Conservation (phyloP, 2,113 vertebrate species). For the Pontoporia blainvillei region DNA sequence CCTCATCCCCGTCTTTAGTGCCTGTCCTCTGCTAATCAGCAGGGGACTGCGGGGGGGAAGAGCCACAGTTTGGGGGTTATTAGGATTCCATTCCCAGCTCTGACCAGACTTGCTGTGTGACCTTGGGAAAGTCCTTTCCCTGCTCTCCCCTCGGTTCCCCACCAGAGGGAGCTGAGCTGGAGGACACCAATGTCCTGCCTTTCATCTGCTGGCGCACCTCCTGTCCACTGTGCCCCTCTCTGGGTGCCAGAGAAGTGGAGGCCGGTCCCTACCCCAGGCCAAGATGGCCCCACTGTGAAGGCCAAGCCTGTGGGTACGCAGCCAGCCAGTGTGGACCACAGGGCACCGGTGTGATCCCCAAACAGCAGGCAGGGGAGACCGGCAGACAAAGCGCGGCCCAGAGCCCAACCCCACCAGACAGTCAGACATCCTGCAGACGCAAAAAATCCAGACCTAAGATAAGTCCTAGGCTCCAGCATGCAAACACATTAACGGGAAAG, state of each 20-base stretch:
- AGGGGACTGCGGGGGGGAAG: constrained; percentile 9
- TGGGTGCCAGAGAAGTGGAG: neutral
- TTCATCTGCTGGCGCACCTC: neutral
- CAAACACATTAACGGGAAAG: neutral
- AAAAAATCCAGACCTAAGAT: constrained; percentile 49
- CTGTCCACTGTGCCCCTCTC: constrained; percentile 3
- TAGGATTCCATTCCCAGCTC: neutral
- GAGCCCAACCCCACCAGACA: neutral
- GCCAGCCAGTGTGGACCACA: neutral
- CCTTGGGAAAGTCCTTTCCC: neutral
- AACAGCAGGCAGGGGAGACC: neutral
- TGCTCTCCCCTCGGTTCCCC: neutral
- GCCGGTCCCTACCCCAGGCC: neutral
- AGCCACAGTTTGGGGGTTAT: neutral
- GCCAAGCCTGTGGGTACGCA: neutral
- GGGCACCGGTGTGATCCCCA: neutral
- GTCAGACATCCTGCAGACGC: constrained; percentile 44
- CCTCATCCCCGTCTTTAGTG: neutral
- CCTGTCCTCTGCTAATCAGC: constrained; percentile 39
- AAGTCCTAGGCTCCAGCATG: constrained; percentile 24
- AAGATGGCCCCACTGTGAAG: neutral
- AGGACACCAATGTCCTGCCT: neutral
- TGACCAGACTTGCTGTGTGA: constrained; percentile 8
- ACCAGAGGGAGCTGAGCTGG: neutral
- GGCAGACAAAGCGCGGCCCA: neutral